These are phyloP conservation scores for Stenolophus ochropezus DNA, from an alignment of 2,888 invertebrate species.

Conservation along the genomic window DNA sequence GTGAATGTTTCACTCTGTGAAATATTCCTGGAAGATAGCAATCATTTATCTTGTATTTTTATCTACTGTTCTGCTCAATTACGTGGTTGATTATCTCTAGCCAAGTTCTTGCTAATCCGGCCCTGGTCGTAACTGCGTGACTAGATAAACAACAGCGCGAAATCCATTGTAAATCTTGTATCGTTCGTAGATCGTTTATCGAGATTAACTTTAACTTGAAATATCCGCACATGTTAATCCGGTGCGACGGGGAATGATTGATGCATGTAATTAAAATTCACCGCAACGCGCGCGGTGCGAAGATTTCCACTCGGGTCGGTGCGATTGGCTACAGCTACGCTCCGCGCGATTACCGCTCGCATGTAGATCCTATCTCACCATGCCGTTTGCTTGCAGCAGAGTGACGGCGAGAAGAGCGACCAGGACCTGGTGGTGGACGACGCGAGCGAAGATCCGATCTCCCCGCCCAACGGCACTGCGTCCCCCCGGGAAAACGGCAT, in stretches of 20 bases:
- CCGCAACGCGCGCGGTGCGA: constrained; percentile 47
- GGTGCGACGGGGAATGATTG: constrained; percentile 49
- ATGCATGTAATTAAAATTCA: constrained; percentile 56
- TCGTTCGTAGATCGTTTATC: constrained; percentile 43
- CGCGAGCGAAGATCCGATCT: constrained; percentile 92
- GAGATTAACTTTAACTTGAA: constrained; percentile 44
- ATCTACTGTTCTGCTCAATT: constrained; percentile 15
- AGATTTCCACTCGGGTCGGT: constrained; percentile 17
- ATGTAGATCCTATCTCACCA: constrained; percentile 33
- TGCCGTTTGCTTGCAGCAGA: constrained; percentile 76
- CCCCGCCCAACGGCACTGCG: constrained; percentile 90
- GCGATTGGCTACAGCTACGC: constrained; percentile 40
- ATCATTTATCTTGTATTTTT: constrained; percentile 25
- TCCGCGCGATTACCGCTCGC: constrained; percentile 54
- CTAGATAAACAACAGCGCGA: constrained; percentile 38
- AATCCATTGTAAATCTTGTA: constrained; percentile 43
- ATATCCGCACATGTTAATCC: constrained; percentile 55
- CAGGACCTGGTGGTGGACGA: constrained; percentile 97
- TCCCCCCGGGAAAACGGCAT: constrained; percentile 92
- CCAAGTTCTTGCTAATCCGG: not conserved
- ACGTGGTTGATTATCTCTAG: constrained; percentile 17
- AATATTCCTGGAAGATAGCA: not conserved
- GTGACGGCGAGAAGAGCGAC: constrained; percentile 90
- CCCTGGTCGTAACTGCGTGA: constrained; percentile 26
- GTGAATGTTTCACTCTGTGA: not conserved